Percentiles rank a stretch among this genome's conserved stretches.
Evolutionary conservation across 2,888 invertebrate species (phyloP).

Genomic region (Ochropleura plecta): DNA sequence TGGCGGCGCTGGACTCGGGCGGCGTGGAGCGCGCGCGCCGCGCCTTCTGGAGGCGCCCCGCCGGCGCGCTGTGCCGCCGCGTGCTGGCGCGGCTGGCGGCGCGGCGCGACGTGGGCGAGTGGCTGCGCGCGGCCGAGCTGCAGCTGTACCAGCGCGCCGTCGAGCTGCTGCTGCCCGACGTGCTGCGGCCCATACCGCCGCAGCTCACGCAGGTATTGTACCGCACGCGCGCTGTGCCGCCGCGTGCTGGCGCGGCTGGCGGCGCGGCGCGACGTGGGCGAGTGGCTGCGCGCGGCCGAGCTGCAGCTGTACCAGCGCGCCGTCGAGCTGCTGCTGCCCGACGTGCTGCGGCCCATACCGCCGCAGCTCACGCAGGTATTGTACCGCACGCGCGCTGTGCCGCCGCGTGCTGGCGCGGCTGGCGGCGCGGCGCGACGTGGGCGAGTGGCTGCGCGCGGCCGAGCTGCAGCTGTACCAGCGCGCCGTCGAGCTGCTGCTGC

Average conservation of each 20-base stretch:
- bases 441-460: constrained; percentile 94
- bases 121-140: constrained; percentile 96
- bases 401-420: constrained; percentile 97
- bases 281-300: constrained; percentile 96
- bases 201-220: constrained; percentile 14
- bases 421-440: constrained; percentile 91
- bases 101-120: constrained; percentile 92
- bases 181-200: constrained; percentile 44
- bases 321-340: constrained; percentile 96
- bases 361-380: constrained; percentile 26
- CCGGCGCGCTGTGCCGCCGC: constrained; percentile 96
- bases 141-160: constrained; percentile 98
- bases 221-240: constrained; percentile 96
- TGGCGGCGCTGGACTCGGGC: constrained; percentile 96
- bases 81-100: constrained; percentile 94
- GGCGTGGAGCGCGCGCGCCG: constrained; percentile 97
- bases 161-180: constrained; percentile 94
- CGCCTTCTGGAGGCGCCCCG: constrained; percentile 96
- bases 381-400: constrained; percentile 94
- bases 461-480: constrained; percentile 99
- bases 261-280: constrained; percentile 91
- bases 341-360: constrained; percentile 43
- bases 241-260: constrained; percentile 96
- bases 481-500: constrained; percentile 92
- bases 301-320: constrained; percentile 98